Evolutionary conservation across 2,797 vertebrate species (phyloP).

Genomic region (Gymnoscopelus braueri): DNA sequence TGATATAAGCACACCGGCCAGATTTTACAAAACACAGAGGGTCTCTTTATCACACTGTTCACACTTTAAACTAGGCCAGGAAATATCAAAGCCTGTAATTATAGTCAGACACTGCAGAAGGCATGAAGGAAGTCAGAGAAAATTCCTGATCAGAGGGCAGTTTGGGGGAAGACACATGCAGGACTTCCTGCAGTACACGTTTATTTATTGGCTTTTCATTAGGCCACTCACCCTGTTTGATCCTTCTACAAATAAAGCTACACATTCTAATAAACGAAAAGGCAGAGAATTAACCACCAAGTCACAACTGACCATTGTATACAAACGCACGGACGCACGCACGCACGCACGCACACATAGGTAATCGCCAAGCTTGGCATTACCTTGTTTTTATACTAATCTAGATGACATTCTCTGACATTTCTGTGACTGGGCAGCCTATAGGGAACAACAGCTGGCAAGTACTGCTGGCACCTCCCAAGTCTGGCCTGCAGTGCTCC

Average conservation of each 20-base stretch:
- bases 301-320: too few relatives aligned
- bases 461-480: constrained; percentile 59
- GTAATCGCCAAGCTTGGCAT: neutral
- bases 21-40: constrained; percentile 25
- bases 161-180: constrained; percentile 40
- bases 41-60: constrained; percentile 54
- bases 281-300: neutral
- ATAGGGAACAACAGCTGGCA: constrained; percentile 56
- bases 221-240: constrained; percentile 46
- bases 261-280: neutral
- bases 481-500: constrained; percentile 53
- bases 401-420: constrained; percentile 30
- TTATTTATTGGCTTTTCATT: constrained; percentile 71
- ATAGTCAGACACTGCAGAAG: constrained; percentile 66
- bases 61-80: constrained; percentile 58
- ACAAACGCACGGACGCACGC: too few relatives aligned
- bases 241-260: constrained; percentile 44
- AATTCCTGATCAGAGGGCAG: constrained; percentile 68
- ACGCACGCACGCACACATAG: constrained; percentile 9
- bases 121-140: constrained; percentile 58
- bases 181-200: constrained; percentile 54
- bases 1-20: constrained; percentile 41
- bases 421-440: constrained; percentile 40
- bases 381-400: constrained; percentile 40
- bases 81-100: constrained; percentile 75